phyloP scores from a whole-genome alignment of 2,888 invertebrate species.

The Craniophora ligustri region DNA sequence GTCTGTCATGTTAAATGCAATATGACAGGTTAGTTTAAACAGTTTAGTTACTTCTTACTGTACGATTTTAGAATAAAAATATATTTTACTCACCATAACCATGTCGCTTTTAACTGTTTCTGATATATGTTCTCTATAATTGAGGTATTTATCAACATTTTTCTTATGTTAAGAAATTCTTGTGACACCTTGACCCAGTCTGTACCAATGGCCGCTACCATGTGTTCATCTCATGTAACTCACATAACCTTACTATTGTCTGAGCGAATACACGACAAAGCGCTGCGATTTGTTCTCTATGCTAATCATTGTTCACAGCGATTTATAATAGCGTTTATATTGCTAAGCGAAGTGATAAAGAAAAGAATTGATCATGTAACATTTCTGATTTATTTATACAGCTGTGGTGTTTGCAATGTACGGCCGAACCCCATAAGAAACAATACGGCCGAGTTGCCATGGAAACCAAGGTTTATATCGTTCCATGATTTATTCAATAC shows the following conservation, averaged over 20 bases:
- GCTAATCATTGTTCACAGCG: slow-evolving; percentile 17
- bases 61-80: neutral
- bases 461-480: slow-evolving; percentile 75
- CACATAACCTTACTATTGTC: neutral
- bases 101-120: slow-evolving; percentile 24
- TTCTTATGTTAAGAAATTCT: neutral
- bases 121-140: slow-evolving; percentile 28
- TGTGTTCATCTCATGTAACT: slow-evolving; percentile 1
- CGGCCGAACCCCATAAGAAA: slow-evolving; percentile 69
- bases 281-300: slow-evolving; percentile 34
- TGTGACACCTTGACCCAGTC: slow-evolving; percentile 17
- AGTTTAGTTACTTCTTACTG: neutral
- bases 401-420: slow-evolving; percentile 62
- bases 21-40: slow-evolving; percentile 19
- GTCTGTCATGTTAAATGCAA: slow-evolving; percentile 33
- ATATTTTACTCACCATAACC: slow-evolving; percentile 25
- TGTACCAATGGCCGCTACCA: neutral
- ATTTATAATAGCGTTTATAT: slow-evolving; percentile 22
- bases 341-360: slow-evolving; percentile 41
- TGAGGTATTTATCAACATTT: neutral
- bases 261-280: slow-evolving; percentile 38
- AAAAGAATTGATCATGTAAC: slow-evolving; percentile 34
- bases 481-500: slow-evolving; percentile 56
- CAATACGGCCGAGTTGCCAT: slow-evolving; percentile 67
- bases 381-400: slow-evolving; percentile 71